Conservation (phyloP, 1,140 invertebrate genomes). For the Rhopalosiphum padi region DNA sequence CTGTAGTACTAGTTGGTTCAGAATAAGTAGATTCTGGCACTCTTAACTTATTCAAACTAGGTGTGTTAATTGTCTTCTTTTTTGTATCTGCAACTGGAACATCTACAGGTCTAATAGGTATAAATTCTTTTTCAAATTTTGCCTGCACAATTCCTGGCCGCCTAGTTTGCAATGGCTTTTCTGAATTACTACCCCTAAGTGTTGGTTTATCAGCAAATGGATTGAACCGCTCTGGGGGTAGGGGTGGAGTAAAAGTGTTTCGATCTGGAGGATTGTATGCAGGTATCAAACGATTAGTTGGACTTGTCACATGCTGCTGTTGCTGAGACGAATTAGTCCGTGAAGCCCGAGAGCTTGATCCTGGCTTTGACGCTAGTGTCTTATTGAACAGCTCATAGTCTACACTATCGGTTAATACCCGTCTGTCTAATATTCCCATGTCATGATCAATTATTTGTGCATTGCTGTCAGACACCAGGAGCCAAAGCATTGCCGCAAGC, state of each 20-base stretch:
- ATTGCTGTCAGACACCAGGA: slow-evolving; percentile 36
- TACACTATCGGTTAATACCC: slow-evolving; percentile 59
- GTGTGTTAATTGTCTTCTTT: slow-evolving; percentile 77
- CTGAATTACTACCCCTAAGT: slow-evolving; percentile 72
- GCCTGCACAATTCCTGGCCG: slow-evolving; percentile 55
- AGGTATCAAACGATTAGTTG: slow-evolving; percentile 65
- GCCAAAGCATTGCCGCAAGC: slow-evolving; percentile 41
- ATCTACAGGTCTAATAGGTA: slow-evolving; percentile 76
- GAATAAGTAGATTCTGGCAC: slow-evolving; percentile 60
- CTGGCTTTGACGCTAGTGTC: slow-evolving; percentile 61
- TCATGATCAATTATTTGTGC: slow-evolving; percentile 43
- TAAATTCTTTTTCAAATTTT: slow-evolving; percentile 79
- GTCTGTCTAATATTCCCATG: slow-evolving; percentile 57
- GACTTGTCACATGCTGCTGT: slow-evolving; percentile 58
- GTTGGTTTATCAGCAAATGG: slow-evolving; percentile 85
- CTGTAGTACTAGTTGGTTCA: slow-evolving; percentile 61
- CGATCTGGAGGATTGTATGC: slow-evolving; percentile 80
- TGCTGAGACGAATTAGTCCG: slow-evolving; percentile 41
- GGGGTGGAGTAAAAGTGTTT: slow-evolving; percentile 78
- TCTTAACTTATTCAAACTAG: slow-evolving; percentile 64
- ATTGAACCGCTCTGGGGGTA: slow-evolving; percentile 77
- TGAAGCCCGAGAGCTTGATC: slow-evolving; percentile 43
- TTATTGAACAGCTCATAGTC: slow-evolving; percentile 61
- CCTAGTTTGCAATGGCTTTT: slow-evolving; percentile 59
- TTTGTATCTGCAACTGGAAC: slow-evolving; percentile 65